Percentiles rank a stretch among this genome's conserved stretches.
These are phyloP conservation scores for Amphiprion ocellaris DNA, from an alignment of 2,113 vertebrate species.

Conservation along the genomic window DNA sequence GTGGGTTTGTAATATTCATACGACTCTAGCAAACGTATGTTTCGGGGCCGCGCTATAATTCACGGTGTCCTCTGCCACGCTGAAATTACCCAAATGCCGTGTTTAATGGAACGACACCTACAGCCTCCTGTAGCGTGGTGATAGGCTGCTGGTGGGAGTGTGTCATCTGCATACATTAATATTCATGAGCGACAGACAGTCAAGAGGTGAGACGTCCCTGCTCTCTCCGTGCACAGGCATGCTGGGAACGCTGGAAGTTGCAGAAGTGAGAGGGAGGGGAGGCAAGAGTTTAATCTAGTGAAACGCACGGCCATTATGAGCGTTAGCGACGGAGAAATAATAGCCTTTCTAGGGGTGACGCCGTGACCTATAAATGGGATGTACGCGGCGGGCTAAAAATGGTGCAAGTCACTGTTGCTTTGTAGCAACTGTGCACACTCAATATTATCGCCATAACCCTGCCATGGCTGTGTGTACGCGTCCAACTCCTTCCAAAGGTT, in stretches of 20 bases:
- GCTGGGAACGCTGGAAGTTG: conserved; percentile 51
- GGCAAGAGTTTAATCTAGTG: conserved; percentile 64
- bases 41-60: conserved; percentile 51
- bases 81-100: conserved; percentile 70
- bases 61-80: conserved; percentile 72
- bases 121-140: conserved; percentile 63
- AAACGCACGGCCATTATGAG: conserved; percentile 52
- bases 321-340: conserved; percentile 42
- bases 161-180: conserved; percentile 80
- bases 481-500: conserved; percentile 48
- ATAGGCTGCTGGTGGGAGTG: conserved; percentile 74
- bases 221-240: conserved; percentile 6
- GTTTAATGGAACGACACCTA: conserved; percentile 76
- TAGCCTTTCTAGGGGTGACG: conserved; percentile 37
- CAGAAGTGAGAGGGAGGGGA: conserved; percentile 42
- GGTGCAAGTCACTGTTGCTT: background rate
- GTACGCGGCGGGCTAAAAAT: conserved; percentile 15
- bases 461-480: background rate
- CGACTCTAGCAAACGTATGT: conserved; percentile 46
- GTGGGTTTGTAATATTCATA: conserved; percentile 70
- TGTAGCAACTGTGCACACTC: background rate
- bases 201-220: conserved; percentile 63
- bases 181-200: conserved; percentile 74
- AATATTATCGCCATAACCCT: conserved; percentile 3
- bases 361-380: conserved; percentile 55